phyloP scores from a whole-genome alignment of 2,113 vertebrate genomes.

The Albula goreensis region DNA sequence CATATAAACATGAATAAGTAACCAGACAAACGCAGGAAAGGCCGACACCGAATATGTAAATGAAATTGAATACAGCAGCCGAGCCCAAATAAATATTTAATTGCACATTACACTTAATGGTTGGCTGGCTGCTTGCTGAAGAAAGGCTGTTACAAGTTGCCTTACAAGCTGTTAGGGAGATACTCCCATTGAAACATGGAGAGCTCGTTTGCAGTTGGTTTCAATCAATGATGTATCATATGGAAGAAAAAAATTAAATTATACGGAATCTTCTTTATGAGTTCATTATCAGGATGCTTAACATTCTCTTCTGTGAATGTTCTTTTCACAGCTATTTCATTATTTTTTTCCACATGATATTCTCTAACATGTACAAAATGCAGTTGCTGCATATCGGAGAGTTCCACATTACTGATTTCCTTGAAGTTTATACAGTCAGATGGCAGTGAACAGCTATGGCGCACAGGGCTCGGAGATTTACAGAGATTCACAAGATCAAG shows the following conservation, averaged over 20 bases:
- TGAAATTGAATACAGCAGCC: constrained; percentile 23
- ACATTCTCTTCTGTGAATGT: neutral
- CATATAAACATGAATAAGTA: constrained; percentile 20
- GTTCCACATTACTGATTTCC: neutral
- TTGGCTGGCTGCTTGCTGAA: neutral
- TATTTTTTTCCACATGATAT: neutral
- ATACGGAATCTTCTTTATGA: constrained; percentile 8
- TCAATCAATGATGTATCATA: constrained; percentile 21
- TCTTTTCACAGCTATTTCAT: neutral
- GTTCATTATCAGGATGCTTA: neutral
- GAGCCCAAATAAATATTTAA: constrained; percentile 32
- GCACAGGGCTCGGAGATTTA: no score
- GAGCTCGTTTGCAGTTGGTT: constrained; percentile 6
- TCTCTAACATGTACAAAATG: neutral
- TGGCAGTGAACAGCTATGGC: neutral
- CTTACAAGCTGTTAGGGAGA: constrained; percentile 1
- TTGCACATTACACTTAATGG: constrained; percentile 34
- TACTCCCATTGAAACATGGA: neutral
- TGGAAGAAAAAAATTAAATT: constrained; percentile 5
- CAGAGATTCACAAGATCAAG: no score
- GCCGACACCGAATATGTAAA: constrained; percentile 19
- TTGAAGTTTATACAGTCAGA: neutral
- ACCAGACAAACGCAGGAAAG: neutral
- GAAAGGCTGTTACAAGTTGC: constrained; percentile 15
- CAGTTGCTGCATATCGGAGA: neutral